Evolutionary conservation across 2,797 vertebrate genomes (phyloP).

Genomic region (Phyllotis vaccarum): DNA sequence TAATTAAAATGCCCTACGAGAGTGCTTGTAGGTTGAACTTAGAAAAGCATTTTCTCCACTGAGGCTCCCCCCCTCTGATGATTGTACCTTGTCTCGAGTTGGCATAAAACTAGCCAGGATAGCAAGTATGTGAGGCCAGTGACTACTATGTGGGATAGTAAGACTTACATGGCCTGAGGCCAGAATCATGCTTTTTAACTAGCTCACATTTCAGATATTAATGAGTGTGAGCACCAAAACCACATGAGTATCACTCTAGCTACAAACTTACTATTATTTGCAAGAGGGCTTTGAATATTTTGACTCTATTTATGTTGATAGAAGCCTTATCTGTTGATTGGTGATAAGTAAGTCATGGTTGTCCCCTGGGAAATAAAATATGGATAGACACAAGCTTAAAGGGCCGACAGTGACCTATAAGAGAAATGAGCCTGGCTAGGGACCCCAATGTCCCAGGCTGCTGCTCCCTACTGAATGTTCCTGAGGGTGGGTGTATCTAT

Average conservation of each 20-base stretch:
- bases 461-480: not conserved
- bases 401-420: not conserved
- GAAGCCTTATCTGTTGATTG: not conserved
- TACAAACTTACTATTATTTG: not conserved
- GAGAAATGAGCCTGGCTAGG: not conserved
- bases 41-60: not conserved
- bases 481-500: not conserved
- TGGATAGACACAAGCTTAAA: not conserved
- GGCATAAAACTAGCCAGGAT: not conserved
- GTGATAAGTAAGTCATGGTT: not conserved
- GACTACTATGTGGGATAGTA: not conserved
- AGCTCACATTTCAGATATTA: not conserved
- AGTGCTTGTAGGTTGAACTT: not conserved
- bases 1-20: not conserved
- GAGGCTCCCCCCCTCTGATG: not conserved
- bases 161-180: not conserved
- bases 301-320: not conserved
- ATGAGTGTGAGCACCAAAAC: not conserved
- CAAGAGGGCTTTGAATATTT: not conserved
- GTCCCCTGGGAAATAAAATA: not conserved
- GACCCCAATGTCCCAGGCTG: not conserved
- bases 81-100: not conserved
- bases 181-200: not conserved
- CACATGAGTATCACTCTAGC: not conserved
- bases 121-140: not conserved